Percentiles rank a stretch among this genome's conserved stretches.
Evolutionary conservation across 2,797 vertebrate species (phyloP).

Genomic region (Onychomys arenicola): DNA sequence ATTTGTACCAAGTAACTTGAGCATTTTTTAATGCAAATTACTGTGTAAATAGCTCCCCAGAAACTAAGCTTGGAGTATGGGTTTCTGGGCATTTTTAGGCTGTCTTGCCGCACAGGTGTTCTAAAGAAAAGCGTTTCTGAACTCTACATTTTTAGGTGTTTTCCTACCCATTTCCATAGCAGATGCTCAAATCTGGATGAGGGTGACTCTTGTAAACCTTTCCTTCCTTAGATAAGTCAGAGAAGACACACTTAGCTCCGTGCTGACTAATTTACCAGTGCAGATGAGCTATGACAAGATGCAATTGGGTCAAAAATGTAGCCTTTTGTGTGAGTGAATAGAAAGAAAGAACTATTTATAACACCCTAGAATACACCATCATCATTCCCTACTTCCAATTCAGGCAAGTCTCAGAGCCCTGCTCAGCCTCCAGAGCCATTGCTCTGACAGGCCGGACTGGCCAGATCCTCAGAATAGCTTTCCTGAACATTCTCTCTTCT

Average conservation of each 20-base stretch:
- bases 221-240: background rate
- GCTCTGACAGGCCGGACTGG: background rate
- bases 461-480: background rate
- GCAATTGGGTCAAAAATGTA: background rate
- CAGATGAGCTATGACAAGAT: background rate
- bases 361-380: background rate
- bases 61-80: constrained; percentile 26
- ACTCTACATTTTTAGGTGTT: background rate
- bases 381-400: background rate
- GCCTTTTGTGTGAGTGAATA: background rate
- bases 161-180: background rate
- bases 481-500: background rate
- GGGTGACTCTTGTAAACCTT: background rate
- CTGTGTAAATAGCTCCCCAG: constrained; percentile 62
- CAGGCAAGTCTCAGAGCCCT: background rate
- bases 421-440: background rate
- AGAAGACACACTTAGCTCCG: background rate
- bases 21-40: constrained; percentile 79
- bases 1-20: constrained; percentile 79
- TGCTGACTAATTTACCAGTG: no score
- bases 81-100: background rate
- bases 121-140: background rate
- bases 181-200: background rate
- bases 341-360: background rate
- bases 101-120: constrained; percentile 69